Evolutionary conservation across 2,797 vertebrate species (phyloP), one percentile per base, ranked within the genome.

Genomic region (Urocyon cinereoargenteus): DNA sequence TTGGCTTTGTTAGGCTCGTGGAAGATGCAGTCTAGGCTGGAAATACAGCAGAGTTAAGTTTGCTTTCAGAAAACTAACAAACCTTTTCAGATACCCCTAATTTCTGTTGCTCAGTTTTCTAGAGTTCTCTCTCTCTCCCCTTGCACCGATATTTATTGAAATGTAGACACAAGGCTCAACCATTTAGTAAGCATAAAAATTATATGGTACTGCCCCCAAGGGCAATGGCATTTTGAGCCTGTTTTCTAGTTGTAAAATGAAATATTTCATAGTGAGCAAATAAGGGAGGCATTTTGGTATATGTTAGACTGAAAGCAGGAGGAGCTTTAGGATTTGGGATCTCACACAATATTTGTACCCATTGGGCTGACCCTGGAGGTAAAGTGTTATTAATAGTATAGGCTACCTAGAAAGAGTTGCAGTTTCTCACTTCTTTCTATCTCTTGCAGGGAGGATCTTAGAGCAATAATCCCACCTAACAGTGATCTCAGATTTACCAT

Each of bases 111-210:
- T 86, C 28, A 57, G 18, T 86, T 81, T 72, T 21, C 26, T 57
- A 62, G 81, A 66, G 4, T 90, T 77, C 13, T 94, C 8, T 45
- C 14, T 77, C 11, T 94, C 8, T 45, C 14, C 8, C 8, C 66
- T 49, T 94, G n/a, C 1, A 53, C 10, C 12, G 28, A 14, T 28
- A 5, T 40, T 68, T 61, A 59, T 49, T 57, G 57, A 93, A 75
- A 86, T 93, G 61, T 75, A 31, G 18, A 12, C 8, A 73, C 55
- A 88, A 53, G 28, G 11, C 10, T 53, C 18, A 75, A 22, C 57
- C 59, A 31, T 68, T 92, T 94, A 61, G 45, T 45, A 72, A 77
- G 55, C 96, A 70, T 91, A 64, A 82, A 59, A 78, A 45, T 36
- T 73, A 64, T 12, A 36, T 59, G 26, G 3, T 68, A 22, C 31